Evolutionary conservation across 2,797 vertebrate species (phyloP), one percentile per base, ranked within the genome.

Genomic region (Furcifer pardalis): DNA sequence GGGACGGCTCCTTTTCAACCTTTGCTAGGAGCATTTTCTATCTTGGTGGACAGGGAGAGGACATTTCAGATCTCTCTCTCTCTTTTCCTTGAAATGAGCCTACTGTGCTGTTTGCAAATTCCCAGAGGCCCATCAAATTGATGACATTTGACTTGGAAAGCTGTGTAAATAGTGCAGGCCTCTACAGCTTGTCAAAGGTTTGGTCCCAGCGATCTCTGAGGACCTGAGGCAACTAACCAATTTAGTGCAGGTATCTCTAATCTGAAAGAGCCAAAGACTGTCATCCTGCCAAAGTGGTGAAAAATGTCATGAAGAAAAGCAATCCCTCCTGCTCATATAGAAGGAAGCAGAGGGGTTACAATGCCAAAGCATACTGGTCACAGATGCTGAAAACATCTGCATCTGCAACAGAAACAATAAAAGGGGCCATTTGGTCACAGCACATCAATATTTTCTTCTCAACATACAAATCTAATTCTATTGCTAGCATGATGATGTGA

Each of bases 21-120:
- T 56, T 86, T 78, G 82, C 84, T 86, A 86, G 75, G 25, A 85
- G 91, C 44, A 73, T 52, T 87, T 84, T 87, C 40, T 21, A 23
- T 77, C 77, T 89, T 52, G 59, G 75, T 7, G 79, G 77, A 90
- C 0, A 3, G 52, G 60, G 7, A 90, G 19, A 42, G 86, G 63
- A 90, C 79, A 75, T 89, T 80, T 83, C 86, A 88, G 72, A 88
- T 42, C 65, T 46, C 37, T 23, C 42, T 21, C 68, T 25, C 37
- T 37, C 62, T 46, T 37, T n/a, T 30, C 13, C 23, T 13, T 60
- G 42, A 52, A 42, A 32, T 59, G 12, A 0, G 0, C 63, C 46
- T 79, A 83, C 63, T 40, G 83, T 44, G 37, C 23, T 19, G n/a
- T 49, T 44, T 46, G 75, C 46, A 69, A 2, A 46, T 75, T 72